Percentiles rank a stretch among this genome's conserved stretches.
Conservation (phyloP, 2,113 vertebrate genomes). For the Thamnophis sirtalis region DNA sequence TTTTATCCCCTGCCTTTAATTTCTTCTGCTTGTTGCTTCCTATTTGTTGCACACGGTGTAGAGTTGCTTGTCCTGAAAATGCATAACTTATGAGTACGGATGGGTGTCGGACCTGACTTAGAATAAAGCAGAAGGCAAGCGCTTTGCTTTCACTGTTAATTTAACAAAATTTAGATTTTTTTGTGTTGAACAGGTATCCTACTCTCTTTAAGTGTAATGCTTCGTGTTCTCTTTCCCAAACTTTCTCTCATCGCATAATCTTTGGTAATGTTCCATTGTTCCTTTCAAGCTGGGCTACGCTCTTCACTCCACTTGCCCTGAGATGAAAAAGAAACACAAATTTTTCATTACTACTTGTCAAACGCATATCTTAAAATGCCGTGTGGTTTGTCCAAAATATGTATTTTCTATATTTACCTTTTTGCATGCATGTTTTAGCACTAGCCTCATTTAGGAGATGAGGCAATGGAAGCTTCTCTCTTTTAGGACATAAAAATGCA, state of each 20-base stretch:
- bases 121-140: not conserved
- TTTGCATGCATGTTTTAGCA: not conserved
- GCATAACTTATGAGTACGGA: not conserved
- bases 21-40: not conserved
- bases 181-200: not conserved
- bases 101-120: not conserved
- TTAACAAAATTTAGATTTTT: slow-evolving; percentile 13
- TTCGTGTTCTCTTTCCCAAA: not conserved
- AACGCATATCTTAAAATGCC: not conserved
- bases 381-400: not conserved
- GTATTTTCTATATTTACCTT: not conserved
- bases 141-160: not conserved
- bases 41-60: not conserved
- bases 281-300: not conserved
- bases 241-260: slow-evolving; percentile 13
- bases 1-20: not conserved
- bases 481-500: not conserved
- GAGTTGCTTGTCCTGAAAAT: not conserved
- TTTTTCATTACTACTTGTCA: not conserved
- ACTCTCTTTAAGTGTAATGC: not conserved
- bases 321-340: not conserved
- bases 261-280: slow-evolving; percentile 17
- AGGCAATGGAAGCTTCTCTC: not conserved
- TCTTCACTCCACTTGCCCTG: slow-evolving; percentile 15
- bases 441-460: not conserved